phyloP scores from a whole-genome alignment of 2,888 invertebrate genomes.

The Crematogaster levior region DNA sequence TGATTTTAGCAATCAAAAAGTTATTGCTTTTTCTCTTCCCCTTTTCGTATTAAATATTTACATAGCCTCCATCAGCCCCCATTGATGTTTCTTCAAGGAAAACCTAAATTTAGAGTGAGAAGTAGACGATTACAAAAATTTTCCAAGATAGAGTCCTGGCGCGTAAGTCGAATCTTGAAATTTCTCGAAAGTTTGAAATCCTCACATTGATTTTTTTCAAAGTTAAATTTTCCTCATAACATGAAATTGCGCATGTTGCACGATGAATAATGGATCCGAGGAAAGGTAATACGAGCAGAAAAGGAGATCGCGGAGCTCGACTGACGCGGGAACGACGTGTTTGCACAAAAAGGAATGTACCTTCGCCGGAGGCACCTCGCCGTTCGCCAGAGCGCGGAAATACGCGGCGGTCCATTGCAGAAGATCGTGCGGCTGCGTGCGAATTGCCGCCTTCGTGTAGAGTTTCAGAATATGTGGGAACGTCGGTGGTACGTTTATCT shows the following conservation, averaged over 20 bases:
- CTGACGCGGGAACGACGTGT: not conserved
- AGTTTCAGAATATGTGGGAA: slow-evolving; percentile 93
- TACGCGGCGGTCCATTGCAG: slow-evolving; percentile 93
- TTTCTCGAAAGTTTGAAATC: not conserved
- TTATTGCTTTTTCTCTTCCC: not conserved
- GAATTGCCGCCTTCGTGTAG: slow-evolving; percentile 95
- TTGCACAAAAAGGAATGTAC: slow-evolving; percentile 81
- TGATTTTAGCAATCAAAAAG: not conserved
- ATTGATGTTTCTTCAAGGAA: not conserved
- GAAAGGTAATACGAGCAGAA: slow-evolving; percentile 7
- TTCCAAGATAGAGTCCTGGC: not conserved
- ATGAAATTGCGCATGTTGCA: not conserved
- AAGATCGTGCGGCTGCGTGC: slow-evolving; percentile 95
- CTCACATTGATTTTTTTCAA: not conserved
- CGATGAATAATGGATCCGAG: slow-evolving; percentile 34
- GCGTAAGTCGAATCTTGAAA: not conserved
- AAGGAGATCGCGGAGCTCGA: slow-evolving; percentile 6
- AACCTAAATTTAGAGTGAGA: not conserved
- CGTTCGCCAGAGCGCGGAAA: slow-evolving; percentile 92
- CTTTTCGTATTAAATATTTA: not conserved
- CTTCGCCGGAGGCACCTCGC: slow-evolving; percentile 92
- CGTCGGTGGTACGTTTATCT: slow-evolving; percentile 93
- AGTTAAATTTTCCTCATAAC: not conserved
- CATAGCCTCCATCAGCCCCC: no score
- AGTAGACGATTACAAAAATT: not conserved